Conservation (phyloP, 2,888 invertebrate genomes). For the Synanthedon formicaeformis region DNA sequence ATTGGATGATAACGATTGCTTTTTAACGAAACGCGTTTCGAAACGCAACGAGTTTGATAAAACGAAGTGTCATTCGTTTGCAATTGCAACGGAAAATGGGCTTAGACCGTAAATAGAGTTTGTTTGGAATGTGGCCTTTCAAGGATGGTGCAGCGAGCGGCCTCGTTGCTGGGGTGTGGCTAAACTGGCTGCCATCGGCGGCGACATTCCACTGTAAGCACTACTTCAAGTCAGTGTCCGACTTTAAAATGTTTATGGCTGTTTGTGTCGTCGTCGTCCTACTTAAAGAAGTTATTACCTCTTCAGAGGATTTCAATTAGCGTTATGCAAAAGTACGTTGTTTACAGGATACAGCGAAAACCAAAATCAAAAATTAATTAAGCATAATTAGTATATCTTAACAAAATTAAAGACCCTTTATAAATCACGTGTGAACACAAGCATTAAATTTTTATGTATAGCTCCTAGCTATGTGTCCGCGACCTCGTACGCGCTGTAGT, state of each 20-base stretch:
- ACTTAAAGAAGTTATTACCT: no score
- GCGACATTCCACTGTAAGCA: constrained; percentile 45
- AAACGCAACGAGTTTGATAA: neutral
- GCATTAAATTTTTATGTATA: no score
- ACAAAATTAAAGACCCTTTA: no score
- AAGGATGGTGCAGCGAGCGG: constrained; percentile 56
- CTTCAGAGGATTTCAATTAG: no score
- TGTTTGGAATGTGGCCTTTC: constrained; percentile 63
- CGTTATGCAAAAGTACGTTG: no score
- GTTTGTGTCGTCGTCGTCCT: neutral
- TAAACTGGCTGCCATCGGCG: constrained; percentile 19
- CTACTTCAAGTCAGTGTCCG: constrained; percentile 1
- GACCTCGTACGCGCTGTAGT: neutral
- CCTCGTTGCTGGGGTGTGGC: constrained; percentile 55
- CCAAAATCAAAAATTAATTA: no score
- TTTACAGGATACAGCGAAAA: no score
- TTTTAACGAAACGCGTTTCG: constrained; percentile 1
- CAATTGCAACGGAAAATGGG: constrained; percentile 32
- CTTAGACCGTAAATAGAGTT: constrained; percentile 56
- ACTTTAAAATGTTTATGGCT: neutral
- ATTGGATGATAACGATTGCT: neutral
- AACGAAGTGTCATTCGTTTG: constrained; percentile 17
- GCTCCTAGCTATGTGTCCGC: neutral
- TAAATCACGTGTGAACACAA: no score
- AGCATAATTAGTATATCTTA: no score